Evolutionary conservation across 2,888 invertebrate species (phyloP), one percentile per base, ranked within the genome.

Genomic region (Synanthedon tipuliformis): DNA sequence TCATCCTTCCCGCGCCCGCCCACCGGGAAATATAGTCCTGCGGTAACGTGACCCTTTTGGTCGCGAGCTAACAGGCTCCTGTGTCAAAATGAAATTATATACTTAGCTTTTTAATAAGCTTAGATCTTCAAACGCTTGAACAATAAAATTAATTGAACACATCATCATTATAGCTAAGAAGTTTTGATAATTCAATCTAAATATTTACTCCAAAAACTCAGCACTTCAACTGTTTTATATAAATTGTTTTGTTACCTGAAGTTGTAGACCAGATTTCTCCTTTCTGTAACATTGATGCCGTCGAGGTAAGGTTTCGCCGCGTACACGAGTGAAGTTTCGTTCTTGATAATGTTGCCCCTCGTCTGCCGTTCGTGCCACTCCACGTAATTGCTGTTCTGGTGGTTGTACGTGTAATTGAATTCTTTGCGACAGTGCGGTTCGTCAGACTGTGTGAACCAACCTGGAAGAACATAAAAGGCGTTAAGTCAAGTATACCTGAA

Each of bases 231-330:
- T 5, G 5, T 5, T 23, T 23, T 23, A 23, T 3, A 27, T 16
- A 41, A 4, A 8, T n/a, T 8, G 2, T 7, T 27, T 27, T 18
- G 53, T 66, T 55, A 88, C 88, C 77, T 90, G 75, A 94, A 94
- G 75, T 94, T 93, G 77, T 96, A 96, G n/a, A 94, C 94, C 63
- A 96, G 85, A 75, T 96, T 96, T 61, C 96, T 90, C 57, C 96
- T 90, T 74, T 96, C 96, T 0, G 96, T 95, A 50, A 96, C 94
- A 71, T 95, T 93, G 53, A 96, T 90, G 50, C 94, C 93, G 62
- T 94, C 94, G 60, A 93, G 84, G 74, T 94, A 96, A 3, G 95
- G 93, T 63, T 91, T 88, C 49, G 92, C 93, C 52, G 93, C 90
- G 75, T 93, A 96, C 60, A 97, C 91, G 52, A 96, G 86, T 55